Conservation (phyloP, 2,797 vertebrate genomes). For the Cetoscarus ocellatus region DNA sequence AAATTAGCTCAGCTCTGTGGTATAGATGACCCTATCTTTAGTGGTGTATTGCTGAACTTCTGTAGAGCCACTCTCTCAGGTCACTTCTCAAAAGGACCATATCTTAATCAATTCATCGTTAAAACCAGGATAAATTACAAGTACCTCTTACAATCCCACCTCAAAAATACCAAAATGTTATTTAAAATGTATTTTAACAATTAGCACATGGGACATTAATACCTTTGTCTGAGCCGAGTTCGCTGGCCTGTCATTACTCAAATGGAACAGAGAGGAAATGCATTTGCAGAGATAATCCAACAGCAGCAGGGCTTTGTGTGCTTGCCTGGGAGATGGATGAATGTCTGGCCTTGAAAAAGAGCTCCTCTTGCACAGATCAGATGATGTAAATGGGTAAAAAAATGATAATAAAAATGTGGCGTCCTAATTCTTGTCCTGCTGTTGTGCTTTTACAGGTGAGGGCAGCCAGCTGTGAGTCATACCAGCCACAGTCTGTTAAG, state of each 20-base stretch:
- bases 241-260: conserved; percentile 66
- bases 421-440: conserved; percentile 59
- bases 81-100: too few relatives aligned
- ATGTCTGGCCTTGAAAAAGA: conserved; percentile 63
- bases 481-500: conserved; percentile 48
- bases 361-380: conserved; percentile 47
- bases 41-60: too few relatives aligned
- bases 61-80: too few relatives aligned
- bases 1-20: too few relatives aligned
- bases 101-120: too few relatives aligned
- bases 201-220: conserved; percentile 42
- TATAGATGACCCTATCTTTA: too few relatives aligned
- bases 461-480: conserved; percentile 60
- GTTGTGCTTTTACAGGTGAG: conserved; percentile 68
- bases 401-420: conserved; percentile 42
- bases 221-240: conserved; percentile 59
- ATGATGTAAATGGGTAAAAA: conserved; percentile 50
- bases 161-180: too few relatives aligned
- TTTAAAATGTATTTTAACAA: not conserved
- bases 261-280: conserved; percentile 66
- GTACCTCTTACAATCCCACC: too few relatives aligned
- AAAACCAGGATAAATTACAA: too few relatives aligned
- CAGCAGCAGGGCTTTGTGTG: conserved; percentile 65
- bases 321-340: conserved; percentile 63
- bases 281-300: conserved; percentile 74